phyloP scores from a whole-genome alignment of 2,888 invertebrate genomes.

The Noctua janthe region DNA sequence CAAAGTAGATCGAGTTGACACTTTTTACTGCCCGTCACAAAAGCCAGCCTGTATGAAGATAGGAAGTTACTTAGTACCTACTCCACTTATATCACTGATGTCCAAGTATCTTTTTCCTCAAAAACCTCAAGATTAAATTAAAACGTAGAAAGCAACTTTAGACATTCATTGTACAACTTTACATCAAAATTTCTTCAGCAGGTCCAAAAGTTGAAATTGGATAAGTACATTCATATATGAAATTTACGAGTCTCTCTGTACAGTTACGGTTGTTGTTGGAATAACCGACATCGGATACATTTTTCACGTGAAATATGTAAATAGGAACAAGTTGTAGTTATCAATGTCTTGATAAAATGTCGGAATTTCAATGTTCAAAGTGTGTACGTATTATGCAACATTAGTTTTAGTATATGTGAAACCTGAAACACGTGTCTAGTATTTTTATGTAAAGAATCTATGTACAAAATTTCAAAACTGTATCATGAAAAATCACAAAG shows the following conservation, averaged over 20 bases:
- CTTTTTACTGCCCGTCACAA: neutral
- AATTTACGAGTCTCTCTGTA: constrained; percentile 21
- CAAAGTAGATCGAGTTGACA: neutral
- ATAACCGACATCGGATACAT: constrained; percentile 4
- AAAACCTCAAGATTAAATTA: constrained; percentile 37
- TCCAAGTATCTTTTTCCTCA: neutral
- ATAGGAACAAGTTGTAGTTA: constrained; percentile 7
- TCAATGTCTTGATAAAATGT: constrained; percentile 21
- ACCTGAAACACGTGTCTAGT: too few relatives aligned
- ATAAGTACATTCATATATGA: constrained; percentile 16
- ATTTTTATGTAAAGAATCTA: too few relatives aligned
- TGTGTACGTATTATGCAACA: neutral
- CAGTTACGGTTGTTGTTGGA: neutral
- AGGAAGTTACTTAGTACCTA: neutral
- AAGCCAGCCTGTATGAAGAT: neutral
- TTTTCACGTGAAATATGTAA: constrained; percentile 6
- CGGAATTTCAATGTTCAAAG: neutral
- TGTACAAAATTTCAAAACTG: too few relatives aligned
- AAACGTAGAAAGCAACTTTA: constrained; percentile 30
- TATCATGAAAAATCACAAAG: too few relatives aligned
- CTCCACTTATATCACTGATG: neutral
- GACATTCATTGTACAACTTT: constrained; percentile 13
- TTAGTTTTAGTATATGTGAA: too few relatives aligned
- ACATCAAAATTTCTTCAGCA: constrained; percentile 25
- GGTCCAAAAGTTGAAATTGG: constrained; percentile 37